A percentile compares a stretch with the other conserved stretches of the same genome.
Evolutionary conservation across 2,797 vertebrate genomes (phyloP).

Genomic region (Sebastes flavidus): DNA sequence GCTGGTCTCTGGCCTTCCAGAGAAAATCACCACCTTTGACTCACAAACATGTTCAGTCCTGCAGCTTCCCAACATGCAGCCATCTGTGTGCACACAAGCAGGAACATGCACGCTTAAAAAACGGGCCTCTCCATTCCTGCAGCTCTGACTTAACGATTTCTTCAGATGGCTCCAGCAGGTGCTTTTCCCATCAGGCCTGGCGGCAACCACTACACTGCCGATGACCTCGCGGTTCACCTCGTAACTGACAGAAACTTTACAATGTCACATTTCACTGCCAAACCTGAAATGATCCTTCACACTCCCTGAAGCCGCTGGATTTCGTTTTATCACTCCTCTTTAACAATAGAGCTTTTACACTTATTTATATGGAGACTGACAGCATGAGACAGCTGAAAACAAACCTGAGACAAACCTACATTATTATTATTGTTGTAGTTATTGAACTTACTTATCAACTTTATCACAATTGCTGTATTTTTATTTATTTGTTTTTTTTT

Average conservation of each 20-base stretch:
- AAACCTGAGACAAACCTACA: not conserved
- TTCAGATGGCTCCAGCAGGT: conserved; percentile 66
- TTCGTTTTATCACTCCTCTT: not conserved
- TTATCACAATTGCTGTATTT: no score
- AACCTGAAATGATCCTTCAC: conserved; percentile 12
- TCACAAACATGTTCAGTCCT: conserved; percentile 56
- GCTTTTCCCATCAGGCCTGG: conserved; percentile 67
- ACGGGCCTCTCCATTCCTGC: conserved; percentile 33
- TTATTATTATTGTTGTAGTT: no score
- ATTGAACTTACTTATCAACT: no score
- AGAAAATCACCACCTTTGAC: conserved; percentile 52
- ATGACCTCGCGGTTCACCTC: conserved; percentile 39
- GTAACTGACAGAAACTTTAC: conserved; percentile 51
- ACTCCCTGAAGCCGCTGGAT: not conserved
- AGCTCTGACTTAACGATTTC: conserved; percentile 59
- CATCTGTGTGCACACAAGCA: conserved; percentile 35
- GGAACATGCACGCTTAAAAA: conserved; percentile 40
- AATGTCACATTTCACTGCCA: conserved; percentile 34
- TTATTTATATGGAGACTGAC: conserved; percentile 1
- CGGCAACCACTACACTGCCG: conserved; percentile 7
- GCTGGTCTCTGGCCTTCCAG: conserved; percentile 32
- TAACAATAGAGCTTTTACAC: not conserved
- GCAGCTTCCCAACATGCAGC: conserved; percentile 30
- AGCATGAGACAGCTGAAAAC: conserved; percentile 15
- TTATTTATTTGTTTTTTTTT: no score